These are phyloP conservation scores for Mylabris phalerata DNA, from an alignment of 1,140 invertebrate genomes.

Conservation along the genomic window DNA sequence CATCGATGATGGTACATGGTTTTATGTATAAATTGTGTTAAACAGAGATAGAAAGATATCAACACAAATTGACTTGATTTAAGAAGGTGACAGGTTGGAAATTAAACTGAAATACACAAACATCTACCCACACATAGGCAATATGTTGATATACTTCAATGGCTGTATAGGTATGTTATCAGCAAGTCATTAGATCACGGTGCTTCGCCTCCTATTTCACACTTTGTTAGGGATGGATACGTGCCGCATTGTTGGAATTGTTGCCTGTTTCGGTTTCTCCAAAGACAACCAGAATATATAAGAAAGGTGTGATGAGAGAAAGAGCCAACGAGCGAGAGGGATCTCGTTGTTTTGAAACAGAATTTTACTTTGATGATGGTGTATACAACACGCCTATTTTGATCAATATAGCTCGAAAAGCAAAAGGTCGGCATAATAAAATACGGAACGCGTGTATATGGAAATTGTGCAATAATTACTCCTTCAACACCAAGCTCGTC, in stretches of 20 bases:
- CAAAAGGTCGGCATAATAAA: background rate
- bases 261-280: background rate
- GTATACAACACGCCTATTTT: slow-evolving; percentile 1
- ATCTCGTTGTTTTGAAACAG: background rate
- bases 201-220: slow-evolving; percentile 23
- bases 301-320: background rate
- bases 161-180: slow-evolving; percentile 10
- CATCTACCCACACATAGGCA: background rate
- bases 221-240: slow-evolving; percentile 22
- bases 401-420: slow-evolving; percentile 11
- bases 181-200: slow-evolving; percentile 25
- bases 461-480: background rate
- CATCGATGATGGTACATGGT: no score
- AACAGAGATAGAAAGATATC: no score
- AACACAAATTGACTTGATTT: background rate
- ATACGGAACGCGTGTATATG: background rate
- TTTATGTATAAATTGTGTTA: no score
- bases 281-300: background rate
- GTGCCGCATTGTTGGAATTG: slow-evolving; percentile 25
- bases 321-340: background rate
- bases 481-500: background rate
- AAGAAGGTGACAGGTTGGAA: slow-evolving; percentile 20
- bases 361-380: background rate
- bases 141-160: slow-evolving; percentile 2
- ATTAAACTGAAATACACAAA: slow-evolving; percentile 11